A percentile compares a stretch with the other conserved stretches of the same genome.
Evolutionary conservation across 2,888 invertebrate species (phyloP).

Genomic region (Leucoma salicis): DNA sequence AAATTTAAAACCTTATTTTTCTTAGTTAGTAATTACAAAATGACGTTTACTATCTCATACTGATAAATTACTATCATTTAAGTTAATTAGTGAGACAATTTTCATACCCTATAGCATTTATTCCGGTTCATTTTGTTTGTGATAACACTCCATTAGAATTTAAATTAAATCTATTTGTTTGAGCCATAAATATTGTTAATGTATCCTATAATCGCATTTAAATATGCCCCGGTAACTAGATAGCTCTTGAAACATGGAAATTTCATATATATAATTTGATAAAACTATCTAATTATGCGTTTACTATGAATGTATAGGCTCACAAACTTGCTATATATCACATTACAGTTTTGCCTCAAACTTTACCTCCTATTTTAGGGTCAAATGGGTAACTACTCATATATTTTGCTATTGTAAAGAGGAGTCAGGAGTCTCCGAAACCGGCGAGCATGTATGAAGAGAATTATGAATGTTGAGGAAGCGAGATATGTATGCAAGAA

Average conservation of each 20-base stretch:
- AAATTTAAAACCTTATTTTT: slow-evolving; percentile 37
- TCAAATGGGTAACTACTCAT: no score
- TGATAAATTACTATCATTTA: slow-evolving; percentile 33
- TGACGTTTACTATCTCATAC: slow-evolving; percentile 28
- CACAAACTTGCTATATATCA: no score
- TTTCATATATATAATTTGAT: not conserved
- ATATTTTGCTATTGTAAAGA: no score
- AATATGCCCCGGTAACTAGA: not conserved
- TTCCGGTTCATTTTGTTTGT: slow-evolving; percentile 17
- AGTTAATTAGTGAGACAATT: slow-evolving; percentile 36
- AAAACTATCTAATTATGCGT: no score
- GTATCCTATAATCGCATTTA: not conserved
- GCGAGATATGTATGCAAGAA: no score
- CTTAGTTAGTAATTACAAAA: slow-evolving; percentile 32
- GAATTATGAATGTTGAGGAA: no score
- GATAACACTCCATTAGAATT: slow-evolving; percentile 25
- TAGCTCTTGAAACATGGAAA: not conserved
- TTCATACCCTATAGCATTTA: slow-evolving; percentile 25
- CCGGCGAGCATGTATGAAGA: no score
- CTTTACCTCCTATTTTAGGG: no score
- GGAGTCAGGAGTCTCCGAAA: no score
- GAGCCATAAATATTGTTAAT: not conserved
- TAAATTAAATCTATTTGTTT: slow-evolving; percentile 10
- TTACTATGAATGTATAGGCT: no score
- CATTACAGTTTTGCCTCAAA: no score